Conservation (phyloP, 2,888 invertebrate genomes). For the Dryomyza anilis region DNA sequence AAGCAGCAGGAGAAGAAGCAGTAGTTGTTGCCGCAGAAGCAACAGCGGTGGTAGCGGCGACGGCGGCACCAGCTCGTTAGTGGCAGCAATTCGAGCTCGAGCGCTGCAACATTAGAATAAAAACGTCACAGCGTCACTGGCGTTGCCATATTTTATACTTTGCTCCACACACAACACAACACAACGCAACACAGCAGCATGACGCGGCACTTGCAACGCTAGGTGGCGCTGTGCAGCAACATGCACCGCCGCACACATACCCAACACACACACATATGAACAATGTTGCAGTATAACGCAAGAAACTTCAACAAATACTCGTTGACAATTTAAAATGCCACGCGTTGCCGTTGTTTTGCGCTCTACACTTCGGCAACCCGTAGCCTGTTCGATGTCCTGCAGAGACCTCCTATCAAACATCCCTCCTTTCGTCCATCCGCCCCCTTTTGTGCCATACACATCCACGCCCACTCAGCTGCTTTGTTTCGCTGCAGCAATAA, state of each 20-base stretch:
- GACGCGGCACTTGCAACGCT: conserved; percentile 6
- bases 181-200: not conserved
- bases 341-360: not conserved
- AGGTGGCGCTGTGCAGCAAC: not conserved
- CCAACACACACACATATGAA: not conserved
- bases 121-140: conserved; percentile 6
- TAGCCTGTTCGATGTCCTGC: too few relatives aligned
- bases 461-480: not conserved
- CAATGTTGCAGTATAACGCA: not conserved
- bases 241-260: not conserved
- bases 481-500: conserved; percentile 14
- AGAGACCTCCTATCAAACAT: too few relatives aligned
- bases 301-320: not conserved
- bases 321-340: conserved; percentile 22
- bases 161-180: not conserved
- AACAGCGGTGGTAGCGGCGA: not conserved
- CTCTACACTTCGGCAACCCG: not conserved
- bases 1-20: not conserved
- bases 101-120: conserved; percentile 1
- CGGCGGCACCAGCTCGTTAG: not conserved
- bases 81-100: not conserved
- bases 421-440: not conserved
- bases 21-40: not conserved
- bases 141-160: conserved; percentile 20
- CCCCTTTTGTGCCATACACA: not conserved